phyloP scores from a whole-genome alignment of 1,140 invertebrate genomes.

The Eufriesea mexicana region DNA sequence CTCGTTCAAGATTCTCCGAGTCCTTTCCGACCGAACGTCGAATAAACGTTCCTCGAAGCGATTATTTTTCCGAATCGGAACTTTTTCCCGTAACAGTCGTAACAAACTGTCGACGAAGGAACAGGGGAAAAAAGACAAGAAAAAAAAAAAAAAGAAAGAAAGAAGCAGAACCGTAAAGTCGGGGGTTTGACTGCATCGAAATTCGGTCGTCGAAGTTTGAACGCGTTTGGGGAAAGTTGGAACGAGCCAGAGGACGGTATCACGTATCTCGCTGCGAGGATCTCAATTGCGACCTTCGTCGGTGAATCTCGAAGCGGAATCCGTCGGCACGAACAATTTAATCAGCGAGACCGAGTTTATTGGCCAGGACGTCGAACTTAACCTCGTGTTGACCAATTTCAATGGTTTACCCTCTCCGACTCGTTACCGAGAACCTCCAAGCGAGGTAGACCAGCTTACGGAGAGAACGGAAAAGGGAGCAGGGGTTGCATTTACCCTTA shows the following conservation, averaged over 20 bases:
- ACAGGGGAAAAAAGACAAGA: too few relatives aligned
- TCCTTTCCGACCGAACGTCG: too few relatives aligned
- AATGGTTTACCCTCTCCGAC: conserved; percentile 56
- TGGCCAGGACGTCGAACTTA: conserved; percentile 63
- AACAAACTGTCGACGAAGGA: neutral
- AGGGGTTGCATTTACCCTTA: conserved; percentile 52
- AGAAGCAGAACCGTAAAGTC: neutral
- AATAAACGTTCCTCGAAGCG: neutral
- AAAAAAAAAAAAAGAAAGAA: too few relatives aligned
- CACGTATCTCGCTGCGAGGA: conserved; percentile 25
- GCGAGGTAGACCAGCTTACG: conserved; percentile 43
- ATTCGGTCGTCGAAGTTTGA: neutral
- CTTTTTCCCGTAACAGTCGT: neutral
- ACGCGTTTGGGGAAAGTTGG: neutral
- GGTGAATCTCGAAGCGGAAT: conserved; percentile 36
- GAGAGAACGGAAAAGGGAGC: neutral
- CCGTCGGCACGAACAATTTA: conserved; percentile 61
- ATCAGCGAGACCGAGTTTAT: conserved; percentile 61
- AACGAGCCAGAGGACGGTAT: neutral
- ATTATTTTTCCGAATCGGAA: neutral
- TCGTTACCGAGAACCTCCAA: conserved; percentile 55
- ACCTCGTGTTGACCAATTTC: conserved; percentile 69
- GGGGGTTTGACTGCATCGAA: neutral
- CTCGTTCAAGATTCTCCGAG: neutral
- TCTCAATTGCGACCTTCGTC: conserved; percentile 52